Percentiles rank a stretch among this genome's conserved stretches.
These are phyloP conservation scores for Lamellibrachia columna DNA, from an alignment of 2,888 invertebrate genomes.

Conservation along the genomic window DNA sequence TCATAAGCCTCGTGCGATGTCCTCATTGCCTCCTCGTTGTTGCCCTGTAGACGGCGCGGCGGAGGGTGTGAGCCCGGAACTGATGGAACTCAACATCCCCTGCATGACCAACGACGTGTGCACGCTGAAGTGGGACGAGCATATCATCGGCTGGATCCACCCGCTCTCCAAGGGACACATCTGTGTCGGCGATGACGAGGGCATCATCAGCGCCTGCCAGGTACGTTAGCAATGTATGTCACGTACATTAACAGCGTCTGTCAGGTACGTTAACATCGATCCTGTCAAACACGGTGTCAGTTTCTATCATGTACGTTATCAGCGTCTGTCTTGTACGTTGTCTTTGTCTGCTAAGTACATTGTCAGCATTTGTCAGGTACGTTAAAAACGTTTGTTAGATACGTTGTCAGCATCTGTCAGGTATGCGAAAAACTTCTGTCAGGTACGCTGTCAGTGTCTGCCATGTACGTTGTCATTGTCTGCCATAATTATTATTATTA, in stretches of 20 bases:
- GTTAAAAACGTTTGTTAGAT: not conserved
- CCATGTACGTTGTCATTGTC: too few species aligned
- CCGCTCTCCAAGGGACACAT: constrained; percentile 23
- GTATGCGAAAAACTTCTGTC: not conserved
- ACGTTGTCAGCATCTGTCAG: not conserved
- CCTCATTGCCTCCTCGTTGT: not conserved
- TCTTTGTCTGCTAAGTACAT: not conserved
- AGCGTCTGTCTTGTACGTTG: not conserved
- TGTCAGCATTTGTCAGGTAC: not conserved
- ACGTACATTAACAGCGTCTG: not conserved
- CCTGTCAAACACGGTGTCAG: not conserved
- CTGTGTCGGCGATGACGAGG: constrained; percentile 28
- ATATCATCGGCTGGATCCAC: constrained; percentile 25
- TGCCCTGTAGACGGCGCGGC: constrained; percentile 21
- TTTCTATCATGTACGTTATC: not conserved
- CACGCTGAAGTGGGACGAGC: constrained; percentile 8
- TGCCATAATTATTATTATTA: too few species aligned
- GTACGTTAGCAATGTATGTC: not conserved
- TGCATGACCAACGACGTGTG: constrained; percentile 22
- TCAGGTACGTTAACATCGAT: not conserved
- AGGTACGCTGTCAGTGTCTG: not conserved
- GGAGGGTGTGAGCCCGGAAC: constrained; percentile 21
- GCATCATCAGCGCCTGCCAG: constrained; percentile 23
- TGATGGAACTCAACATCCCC: constrained; percentile 28
- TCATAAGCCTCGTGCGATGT: not conserved